Base-by-base conservation (phyloP, 1,140 invertebrate genomes). In the Dendroctonus ponderosae region DNA sequence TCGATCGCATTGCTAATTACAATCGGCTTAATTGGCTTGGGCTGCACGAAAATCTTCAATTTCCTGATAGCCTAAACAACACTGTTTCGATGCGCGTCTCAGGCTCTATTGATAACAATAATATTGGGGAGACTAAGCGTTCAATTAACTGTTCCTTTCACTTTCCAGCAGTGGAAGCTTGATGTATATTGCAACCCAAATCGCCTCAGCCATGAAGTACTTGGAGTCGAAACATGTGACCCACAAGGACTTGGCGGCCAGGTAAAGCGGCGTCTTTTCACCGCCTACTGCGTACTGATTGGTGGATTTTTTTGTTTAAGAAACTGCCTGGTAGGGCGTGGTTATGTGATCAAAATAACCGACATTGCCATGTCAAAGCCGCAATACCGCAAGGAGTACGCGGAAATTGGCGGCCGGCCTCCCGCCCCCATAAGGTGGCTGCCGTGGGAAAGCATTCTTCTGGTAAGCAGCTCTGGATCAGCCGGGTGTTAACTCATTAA, bases 291-390 rank as follows among this genome's bases (percentile, higher is more conserved):
- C 42, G n/a, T 7, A 26, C 37, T 58, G n/a, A 58, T 39, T 44
- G 41, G 14, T 26, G 37, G 12, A 14, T 38, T 9, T 15, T 52
- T 52, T 41, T 7, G 9, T 44, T 63, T 49, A 74, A 91, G 93
- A 68, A 96, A 96, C 80, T 92, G 93, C 75, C 86, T 93, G 57
- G 89, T 95, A 14, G 90, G 87, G 66, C 87, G 90, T 68, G 87
- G 91, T 71, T 87, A 91, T 67, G 81, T 86, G 46, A 85, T 94
- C 73, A 94, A 94, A 81, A 88, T 96, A 63, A 90, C 92, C 7
- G 93, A 96, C 81, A 92, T 94, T 77, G 93, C 92, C 7, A 92
- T 94, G 85, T 92, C 90, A 73, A 89, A 91, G 69, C 87, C 85
- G 63, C 86, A 91, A 69, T 95, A 93, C 76, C 85, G 89, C 42